phyloP scores from a whole-genome alignment of 2,888 invertebrate species.

The Pocota personata region DNA sequence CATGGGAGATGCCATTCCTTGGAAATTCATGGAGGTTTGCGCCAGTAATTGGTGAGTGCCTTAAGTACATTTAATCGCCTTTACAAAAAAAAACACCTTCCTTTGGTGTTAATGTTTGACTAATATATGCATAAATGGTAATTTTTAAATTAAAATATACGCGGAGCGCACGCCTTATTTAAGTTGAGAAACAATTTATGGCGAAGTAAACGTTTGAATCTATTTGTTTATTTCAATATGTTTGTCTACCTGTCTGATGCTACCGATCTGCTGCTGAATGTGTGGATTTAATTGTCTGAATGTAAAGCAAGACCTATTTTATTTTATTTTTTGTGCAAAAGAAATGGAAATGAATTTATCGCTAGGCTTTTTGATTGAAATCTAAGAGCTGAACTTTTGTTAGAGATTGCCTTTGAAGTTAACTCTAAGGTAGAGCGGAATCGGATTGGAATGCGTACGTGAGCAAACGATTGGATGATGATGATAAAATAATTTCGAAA shows the following conservation, averaged over 20 bases:
- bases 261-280: not conserved
- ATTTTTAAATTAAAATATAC: not conserved
- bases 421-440: not conserved
- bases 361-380: not conserved
- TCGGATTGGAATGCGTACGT: slow-evolving; percentile 1
- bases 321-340: not conserved
- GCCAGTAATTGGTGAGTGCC: slow-evolving; percentile 85
- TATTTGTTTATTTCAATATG: not conserved
- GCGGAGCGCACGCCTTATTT: not conserved
- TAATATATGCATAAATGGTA: not conserved
- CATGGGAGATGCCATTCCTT: slow-evolving; percentile 88
- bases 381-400: no score
- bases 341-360: not conserved
- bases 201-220: slow-evolving; percentile 11
- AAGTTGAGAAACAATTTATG: not conserved
- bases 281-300: not conserved
- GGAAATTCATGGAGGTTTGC: slow-evolving; percentile 93
- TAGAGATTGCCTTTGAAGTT: not conserved
- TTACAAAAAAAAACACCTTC: not conserved
- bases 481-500: not conserved
- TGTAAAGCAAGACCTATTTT: not conserved
- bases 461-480: not conserved
- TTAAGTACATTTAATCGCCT: not conserved
- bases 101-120: not conserved
- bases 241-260: not conserved